Base-by-base conservation (phyloP, 2,797 vertebrate species). In the Ptychadena robeensis region DNA sequence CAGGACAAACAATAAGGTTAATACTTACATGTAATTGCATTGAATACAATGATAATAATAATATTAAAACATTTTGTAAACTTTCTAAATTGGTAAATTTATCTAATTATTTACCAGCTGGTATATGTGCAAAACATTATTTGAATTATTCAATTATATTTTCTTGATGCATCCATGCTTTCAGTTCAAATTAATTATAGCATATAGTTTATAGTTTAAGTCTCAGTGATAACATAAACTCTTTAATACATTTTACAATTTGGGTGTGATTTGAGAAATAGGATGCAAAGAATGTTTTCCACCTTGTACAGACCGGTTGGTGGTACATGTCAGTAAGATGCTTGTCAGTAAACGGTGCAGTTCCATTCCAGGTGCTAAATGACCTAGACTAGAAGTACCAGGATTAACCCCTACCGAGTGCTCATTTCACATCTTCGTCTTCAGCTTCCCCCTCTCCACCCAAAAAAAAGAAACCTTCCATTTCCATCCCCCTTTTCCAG, bases 341-440 rank as follows among this genome's bases (percentile, higher is more conserved):
- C 59, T 70, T 81, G 72, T 71, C 71, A 64, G 34, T 70, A 64
- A 67, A 34, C 73, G 73, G 66, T 71, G 78, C 71, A 72, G 72
- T 85, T 85, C 69, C 61, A 70, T 90, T 94, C 94, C 95, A 96
- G 96, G 96, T 97, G 95, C 93, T 88, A 87, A 93, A 91, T 87
- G 91, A 89, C 91, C 91, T 93, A 92, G 92, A 93, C 93, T 93
- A 94, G 92, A 93, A 92, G 93, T 92, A 92, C 92, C 91, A 93
- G 96, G 93, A 93, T 93, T 95, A 97, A 95, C 96, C 94, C 95
- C 91, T 90, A 90, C 95, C 90, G 93, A 90, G 92, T 90, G 86
- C 91, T 92, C 89, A 94, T 93, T 90, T 92, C 88, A 87, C 83
- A 87, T 87, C 89, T 37, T 86, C 87, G 87, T 85, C 65, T 82